Conservation (phyloP, 2,888 invertebrate species). For the Chrysotoxum bicinctum region DNA sequence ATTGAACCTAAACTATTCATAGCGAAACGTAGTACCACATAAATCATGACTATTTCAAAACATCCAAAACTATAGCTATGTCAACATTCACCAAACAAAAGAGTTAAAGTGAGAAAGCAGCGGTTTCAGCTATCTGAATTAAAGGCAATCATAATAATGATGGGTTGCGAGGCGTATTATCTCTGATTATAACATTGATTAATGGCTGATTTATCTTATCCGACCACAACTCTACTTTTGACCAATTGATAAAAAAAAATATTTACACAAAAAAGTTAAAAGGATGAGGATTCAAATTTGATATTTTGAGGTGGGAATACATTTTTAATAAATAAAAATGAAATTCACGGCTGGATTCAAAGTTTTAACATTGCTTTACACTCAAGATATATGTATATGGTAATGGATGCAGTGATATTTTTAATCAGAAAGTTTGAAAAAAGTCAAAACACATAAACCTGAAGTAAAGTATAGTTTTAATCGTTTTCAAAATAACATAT, state of each 20-base stretch:
- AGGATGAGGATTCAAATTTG: background rate
- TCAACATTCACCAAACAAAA: background rate
- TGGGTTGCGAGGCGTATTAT: constrained; percentile 7
- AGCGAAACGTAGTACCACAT: background rate
- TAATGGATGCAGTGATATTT: too few species aligned
- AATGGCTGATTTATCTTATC: constrained; percentile 1
- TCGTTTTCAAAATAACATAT: too few species aligned
- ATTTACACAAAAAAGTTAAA: background rate
- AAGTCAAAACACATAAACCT: too few species aligned
- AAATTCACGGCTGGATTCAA: too few species aligned
- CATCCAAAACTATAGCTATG: background rate
- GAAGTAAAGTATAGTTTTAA: too few species aligned
- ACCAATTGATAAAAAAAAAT: background rate
- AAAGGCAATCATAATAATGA: constrained; percentile 23
- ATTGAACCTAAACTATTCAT: background rate
- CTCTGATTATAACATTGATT: constrained; percentile 19
- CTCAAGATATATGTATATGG: too few species aligned
- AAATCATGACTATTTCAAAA: background rate
- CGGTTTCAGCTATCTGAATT: background rate
- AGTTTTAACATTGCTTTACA: too few species aligned
- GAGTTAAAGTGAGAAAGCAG: background rate
- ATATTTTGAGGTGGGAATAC: background rate
- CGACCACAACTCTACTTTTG: background rate
- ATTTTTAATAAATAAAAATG: too few species aligned
- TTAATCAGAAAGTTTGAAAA: too few species aligned